Conservation (phyloP, 2,797 vertebrate genomes). For the Synanceia verrucosa region DNA sequence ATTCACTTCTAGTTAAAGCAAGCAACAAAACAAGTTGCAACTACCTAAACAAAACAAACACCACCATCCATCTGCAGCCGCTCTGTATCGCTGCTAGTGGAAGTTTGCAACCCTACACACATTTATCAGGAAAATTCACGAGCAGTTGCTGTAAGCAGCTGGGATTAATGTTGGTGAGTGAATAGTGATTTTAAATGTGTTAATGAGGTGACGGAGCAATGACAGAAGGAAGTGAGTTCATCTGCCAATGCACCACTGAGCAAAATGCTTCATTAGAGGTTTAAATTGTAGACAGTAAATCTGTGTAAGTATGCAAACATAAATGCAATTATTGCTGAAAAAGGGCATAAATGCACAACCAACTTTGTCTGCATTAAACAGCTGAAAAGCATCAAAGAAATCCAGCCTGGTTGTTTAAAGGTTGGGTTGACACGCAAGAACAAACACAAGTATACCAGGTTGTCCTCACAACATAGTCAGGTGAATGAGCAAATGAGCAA, state of each 20-base stretch:
- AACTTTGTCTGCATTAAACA: conserved; percentile 3
- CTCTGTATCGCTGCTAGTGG: no score
- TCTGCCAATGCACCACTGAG: not conserved
- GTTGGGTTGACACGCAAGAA: conserved; percentile 4
- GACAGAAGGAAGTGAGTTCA: not conserved
- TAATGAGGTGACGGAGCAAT: not conserved
- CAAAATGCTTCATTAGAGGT: not conserved
- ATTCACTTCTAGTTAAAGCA: no score
- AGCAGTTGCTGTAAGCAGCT: no score
- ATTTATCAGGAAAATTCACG: no score
- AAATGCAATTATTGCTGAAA: not conserved
- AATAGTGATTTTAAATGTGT: not conserved
- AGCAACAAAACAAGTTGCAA: no score
- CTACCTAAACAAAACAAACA: no score
- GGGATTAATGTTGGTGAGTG: not conserved
- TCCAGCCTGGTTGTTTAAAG: conserved; percentile 16
- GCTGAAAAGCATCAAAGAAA: not conserved
- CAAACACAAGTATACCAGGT: conserved; percentile 37
- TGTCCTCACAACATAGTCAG: conserved; percentile 16
- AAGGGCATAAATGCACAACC: not conserved
- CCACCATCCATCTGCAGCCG: no score
- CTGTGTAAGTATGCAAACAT: not conserved
- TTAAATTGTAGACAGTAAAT: not conserved
- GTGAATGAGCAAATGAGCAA: not conserved
- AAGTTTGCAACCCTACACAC: no score